These are phyloP conservation scores for Andrena bucephala DNA, from an alignment of 2,888 invertebrate species.

Conservation along the genomic window DNA sequence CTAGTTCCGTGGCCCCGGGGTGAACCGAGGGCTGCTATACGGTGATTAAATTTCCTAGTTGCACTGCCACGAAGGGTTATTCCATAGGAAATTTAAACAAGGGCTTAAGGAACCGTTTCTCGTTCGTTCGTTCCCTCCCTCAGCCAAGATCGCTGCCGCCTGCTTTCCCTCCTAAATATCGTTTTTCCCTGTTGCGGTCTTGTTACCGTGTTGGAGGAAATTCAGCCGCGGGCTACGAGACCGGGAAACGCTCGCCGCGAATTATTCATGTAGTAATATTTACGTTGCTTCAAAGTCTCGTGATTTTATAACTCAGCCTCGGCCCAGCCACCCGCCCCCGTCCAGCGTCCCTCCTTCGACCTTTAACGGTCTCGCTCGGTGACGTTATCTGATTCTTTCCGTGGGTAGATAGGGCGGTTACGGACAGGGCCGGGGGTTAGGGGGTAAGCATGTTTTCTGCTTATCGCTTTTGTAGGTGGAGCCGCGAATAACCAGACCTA, in stretches of 20 bases:
- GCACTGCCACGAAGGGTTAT: constrained; percentile 68
- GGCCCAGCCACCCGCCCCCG: neutral
- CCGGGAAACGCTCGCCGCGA: constrained; percentile 53
- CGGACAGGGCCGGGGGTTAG: neutral
- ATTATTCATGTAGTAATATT: constrained; percentile 67
- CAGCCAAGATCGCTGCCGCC: constrained; percentile 25
- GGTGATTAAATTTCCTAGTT: constrained; percentile 74
- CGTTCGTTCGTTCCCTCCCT: constrained; percentile 17
- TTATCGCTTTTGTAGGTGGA: constrained; percentile 56
- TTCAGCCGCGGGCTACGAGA: constrained; percentile 51
- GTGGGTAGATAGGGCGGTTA: no score
- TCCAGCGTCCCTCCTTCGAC: constrained; percentile 4
- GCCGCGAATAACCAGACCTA: constrained; percentile 58
- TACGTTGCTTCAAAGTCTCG: constrained; percentile 60
- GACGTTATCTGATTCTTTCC: constrained; percentile 58
- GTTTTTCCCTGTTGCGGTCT: constrained; percentile 69
- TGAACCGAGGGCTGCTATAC: constrained; percentile 67
- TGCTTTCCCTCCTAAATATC: constrained; percentile 60
- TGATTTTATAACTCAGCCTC: constrained; percentile 50
- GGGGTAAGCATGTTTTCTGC: constrained; percentile 46
- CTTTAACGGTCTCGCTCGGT: constrained; percentile 18
- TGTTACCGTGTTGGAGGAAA: constrained; percentile 60
- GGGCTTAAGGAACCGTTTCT: constrained; percentile 55
- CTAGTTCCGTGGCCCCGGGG: constrained; percentile 68
- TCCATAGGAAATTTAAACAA: constrained; percentile 72